phyloP scores from a whole-genome alignment of 1,140 invertebrate genomes.

The Procambarus virginalis region DNA sequence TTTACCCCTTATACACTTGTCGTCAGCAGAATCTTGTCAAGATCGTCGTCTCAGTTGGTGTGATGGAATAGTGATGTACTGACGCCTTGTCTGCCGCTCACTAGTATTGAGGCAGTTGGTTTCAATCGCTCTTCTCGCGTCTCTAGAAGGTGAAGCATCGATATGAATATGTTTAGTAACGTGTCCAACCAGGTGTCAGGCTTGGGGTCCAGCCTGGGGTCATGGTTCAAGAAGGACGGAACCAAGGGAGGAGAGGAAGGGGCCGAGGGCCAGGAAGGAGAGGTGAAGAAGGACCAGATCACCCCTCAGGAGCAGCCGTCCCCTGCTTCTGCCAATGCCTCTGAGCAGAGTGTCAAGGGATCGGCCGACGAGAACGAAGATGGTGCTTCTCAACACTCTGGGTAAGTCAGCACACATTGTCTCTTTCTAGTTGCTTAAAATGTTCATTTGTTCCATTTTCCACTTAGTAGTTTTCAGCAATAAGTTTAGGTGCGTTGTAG shows the following conservation, averaged over 20 bases:
- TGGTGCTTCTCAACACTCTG: slow-evolving; percentile 40
- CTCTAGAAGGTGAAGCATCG: slow-evolving; percentile 7
- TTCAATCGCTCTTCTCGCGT: neutral
- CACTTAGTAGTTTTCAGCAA: no score
- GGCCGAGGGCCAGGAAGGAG: neutral
- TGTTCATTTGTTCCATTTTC: no score
- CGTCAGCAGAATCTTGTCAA: slow-evolving; percentile 8
- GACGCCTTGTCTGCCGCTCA: neutral
- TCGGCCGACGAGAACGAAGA: slow-evolving; percentile 50
- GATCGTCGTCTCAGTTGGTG: slow-evolving; percentile 13
- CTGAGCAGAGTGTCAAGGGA: slow-evolving; percentile 46
- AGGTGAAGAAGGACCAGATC: slow-evolving; percentile 13
- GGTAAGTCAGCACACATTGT: slow-evolving; percentile 17
- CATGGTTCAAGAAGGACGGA: slow-evolving; percentile 60
- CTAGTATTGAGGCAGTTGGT: neutral
- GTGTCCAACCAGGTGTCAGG: slow-evolving; percentile 47
- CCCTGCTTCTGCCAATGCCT: slow-evolving; percentile 45
- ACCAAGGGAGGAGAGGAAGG: slow-evolving; percentile 2
- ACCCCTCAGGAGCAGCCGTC: slow-evolving; percentile 37
- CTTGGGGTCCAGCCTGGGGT: slow-evolving; percentile 49
- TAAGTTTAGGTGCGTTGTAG: no score
- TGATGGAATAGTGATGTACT: slow-evolving; percentile 6
- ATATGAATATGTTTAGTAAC: slow-evolving; percentile 57
- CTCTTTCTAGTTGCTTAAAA: no score
- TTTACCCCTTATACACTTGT: neutral